Evolutionary conservation across 2,113 vertebrate species (phyloP), one percentile per base, ranked within the genome.

Genomic region (Tauraco erythrolophus): DNA sequence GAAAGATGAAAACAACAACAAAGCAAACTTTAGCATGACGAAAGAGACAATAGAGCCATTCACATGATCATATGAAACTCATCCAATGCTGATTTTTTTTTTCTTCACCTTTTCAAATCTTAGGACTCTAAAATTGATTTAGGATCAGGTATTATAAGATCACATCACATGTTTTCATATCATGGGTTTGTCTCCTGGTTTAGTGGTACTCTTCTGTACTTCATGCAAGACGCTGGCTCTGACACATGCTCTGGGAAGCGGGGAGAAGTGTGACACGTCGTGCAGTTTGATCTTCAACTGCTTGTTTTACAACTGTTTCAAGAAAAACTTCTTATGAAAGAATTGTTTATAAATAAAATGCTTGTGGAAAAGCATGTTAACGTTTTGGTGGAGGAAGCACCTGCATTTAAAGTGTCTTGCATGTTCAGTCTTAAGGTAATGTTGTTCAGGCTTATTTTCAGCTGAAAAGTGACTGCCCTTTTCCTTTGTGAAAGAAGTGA

Each of bases 1-100:
- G 53, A 75, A 69, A 57, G 65, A 91, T 69, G 84, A 84, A 95
- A 97, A 95, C 95, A 92, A 43, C n/a, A 83, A 87, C 72, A 91
- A 82, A 81, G 87, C 69, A 76, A 95, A 96, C 79, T 96, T 94
- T 0, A 94, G 79, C 2, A 0, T 78, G 51, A 84, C 0, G 9
- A 45, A 93, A 89, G 80, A 94, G 50, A 89, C 74, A 91, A 84
- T 64, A 69, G 61, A 57, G 21, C 80, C 76, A 72, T 89, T 95
- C 64, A 65, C 64, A 41, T 79, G 30, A 50, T 70, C 39, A 15
- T 33, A 41, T 61, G 14, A 69, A 81, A 72, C 50, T 72, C 48
- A 41, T 1, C 24, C 30, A 71, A 35, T 24, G 27, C 18, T 60
- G 74, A 18, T 23, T 48, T 1, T 14, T 78, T 70, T 68, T 61